Base-by-base conservation (phyloP, 2,797 vertebrate species). In the Spea hammondii region DNA sequence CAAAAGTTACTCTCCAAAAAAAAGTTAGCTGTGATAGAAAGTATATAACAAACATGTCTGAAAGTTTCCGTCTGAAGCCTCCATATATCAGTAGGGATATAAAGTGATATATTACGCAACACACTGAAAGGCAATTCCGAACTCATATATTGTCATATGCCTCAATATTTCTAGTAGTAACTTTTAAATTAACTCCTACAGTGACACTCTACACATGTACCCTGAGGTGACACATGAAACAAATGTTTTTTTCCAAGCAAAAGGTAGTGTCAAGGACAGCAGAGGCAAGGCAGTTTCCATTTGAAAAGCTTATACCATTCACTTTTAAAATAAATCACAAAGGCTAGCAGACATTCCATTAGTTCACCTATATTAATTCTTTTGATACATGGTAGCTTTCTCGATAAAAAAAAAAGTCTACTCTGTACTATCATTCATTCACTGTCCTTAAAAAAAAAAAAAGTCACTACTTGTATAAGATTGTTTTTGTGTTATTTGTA, bases 321-420 rank as follows among this genome's bases (percentile, higher is more conserved):
- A 64, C 75, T 82, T 70, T 72, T 62, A 73, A 77, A 73, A 82
- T 82, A 82, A 82, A 77, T 77, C 75, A 82, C 14, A 14, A 77
- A 70, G 48, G 5, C 49, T 55, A 77, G 75, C 72, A 46, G 70
- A 69, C 70, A 82, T 82, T 77, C 70, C 65, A 77, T 82, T 82
- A 73, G 79, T 77, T 77, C 75, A 64, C 75, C 79, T 82, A 82
- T 82, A 77, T 77, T 82, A 77, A 82, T 82, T 82, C 70, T 82
- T 82, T 82, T 69, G 74, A 82, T 73, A 77, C 75, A 81, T 81
- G 74, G 79, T 77, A 66, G 79, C 67, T 81, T 70, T 71, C 68
- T 72, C 17, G 69, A 81, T 81, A 76, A 77, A 79, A 81, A 81
- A 76, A 53, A 71, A 76, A 32, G 32, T 32, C 79, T 8, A 46